These are phyloP conservation scores for Aphidoletes aphidimyza DNA, from an alignment of 2,888 invertebrate species.

Conservation along the genomic window DNA sequence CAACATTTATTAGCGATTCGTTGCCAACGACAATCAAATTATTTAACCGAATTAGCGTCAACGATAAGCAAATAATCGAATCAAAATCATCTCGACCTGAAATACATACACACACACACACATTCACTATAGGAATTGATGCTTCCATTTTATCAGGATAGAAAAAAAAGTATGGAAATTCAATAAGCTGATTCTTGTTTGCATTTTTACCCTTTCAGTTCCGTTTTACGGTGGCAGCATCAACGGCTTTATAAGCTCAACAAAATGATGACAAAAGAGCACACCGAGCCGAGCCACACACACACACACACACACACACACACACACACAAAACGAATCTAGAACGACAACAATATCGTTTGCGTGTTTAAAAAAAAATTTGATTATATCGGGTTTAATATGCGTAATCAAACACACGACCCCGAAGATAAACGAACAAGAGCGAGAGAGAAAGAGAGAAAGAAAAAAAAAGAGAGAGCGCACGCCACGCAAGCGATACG, in stretches of 20 bases:
- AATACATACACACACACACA: not conserved
- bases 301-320: too few species aligned
- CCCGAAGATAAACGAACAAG: not conserved
- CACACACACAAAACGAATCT: too few species aligned
- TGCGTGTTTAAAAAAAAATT: constrained; percentile 29
- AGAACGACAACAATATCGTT: constrained; percentile 3
- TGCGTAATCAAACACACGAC: constrained; percentile 26
- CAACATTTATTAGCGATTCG: constrained; percentile 8
- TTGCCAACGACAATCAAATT: constrained; percentile 52
- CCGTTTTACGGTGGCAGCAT: not conserved
- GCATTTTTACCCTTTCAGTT: constrained; percentile 31
- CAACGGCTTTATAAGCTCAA: not conserved
- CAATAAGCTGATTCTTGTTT: constrained; percentile 47
- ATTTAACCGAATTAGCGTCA: constrained; percentile 32
- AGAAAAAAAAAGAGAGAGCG: not conserved
- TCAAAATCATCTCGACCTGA: constrained; percentile 33
- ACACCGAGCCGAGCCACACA: too few species aligned
- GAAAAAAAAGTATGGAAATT: not conserved
- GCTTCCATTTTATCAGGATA: too few species aligned
- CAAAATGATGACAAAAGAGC: constrained; percentile 3
- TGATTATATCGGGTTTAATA: constrained; percentile 50
- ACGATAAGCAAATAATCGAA: constrained; percentile 47
- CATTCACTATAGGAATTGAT: not conserved
- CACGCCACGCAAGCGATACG: not conserved
- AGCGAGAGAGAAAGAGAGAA: not conserved